Percentiles rank a stretch among this genome's conserved stretches.
Conservation (phyloP, 2,888 invertebrate species). For the Meliscaeva auricollis region DNA sequence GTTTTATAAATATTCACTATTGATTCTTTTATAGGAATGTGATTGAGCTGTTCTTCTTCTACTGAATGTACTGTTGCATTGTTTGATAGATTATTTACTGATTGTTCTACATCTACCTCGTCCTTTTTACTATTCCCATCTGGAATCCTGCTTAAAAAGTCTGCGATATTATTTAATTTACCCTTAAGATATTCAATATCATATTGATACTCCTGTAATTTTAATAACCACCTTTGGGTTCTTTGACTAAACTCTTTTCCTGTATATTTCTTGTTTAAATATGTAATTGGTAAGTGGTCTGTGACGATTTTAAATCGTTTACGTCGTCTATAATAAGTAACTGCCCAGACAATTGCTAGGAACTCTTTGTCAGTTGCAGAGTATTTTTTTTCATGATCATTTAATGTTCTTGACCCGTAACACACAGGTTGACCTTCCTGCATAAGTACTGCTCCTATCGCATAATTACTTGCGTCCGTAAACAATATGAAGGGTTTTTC, state of each 20-base stretch:
- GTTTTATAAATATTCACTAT: constrained; percentile 22
- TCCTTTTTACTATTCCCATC: background rate
- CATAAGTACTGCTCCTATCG: constrained; percentile 71
- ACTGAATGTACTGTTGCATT: constrained; percentile 3
- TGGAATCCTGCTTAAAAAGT: constrained; percentile 7
- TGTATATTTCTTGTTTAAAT: constrained; percentile 21
- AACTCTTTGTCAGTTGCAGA: no score
- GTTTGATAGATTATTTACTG: constrained; percentile 5
- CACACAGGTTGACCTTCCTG: constrained; percentile 72
- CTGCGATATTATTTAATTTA: constrained; percentile 3
- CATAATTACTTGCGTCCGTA: constrained; percentile 26
- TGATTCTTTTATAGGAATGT: constrained; percentile 3
- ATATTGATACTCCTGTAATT: constrained; percentile 7
- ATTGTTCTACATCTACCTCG: background rate
- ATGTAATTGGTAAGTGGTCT: constrained; percentile 3
- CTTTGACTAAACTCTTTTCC: constrained; percentile 28
- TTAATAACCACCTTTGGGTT: constrained; percentile 2
- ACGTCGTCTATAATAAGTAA: no score
- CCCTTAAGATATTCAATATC: no score
- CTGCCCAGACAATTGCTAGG: no score
- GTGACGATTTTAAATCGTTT: background rate
- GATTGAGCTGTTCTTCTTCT: no score
- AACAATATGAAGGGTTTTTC: no score
- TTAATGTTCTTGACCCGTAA: constrained; percentile 67
- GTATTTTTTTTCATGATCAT: constrained; percentile 70